These are phyloP conservation scores for Cosmia trapezina DNA, from an alignment of 2,888 invertebrate genomes.

Conservation along the genomic window DNA sequence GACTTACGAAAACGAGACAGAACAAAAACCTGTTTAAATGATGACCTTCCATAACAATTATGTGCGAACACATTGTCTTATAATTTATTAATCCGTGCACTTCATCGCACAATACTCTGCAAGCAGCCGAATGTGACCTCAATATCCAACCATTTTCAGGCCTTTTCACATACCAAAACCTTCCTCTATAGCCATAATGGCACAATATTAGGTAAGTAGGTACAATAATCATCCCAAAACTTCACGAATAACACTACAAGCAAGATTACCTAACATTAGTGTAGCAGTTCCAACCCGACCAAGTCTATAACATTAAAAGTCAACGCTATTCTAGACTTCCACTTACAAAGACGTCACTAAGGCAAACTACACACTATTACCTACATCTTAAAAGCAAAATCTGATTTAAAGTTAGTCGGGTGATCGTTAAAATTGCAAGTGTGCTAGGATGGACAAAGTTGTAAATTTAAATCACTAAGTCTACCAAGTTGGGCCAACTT, in stretches of 20 bases:
- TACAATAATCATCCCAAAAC: conserved; percentile 23
- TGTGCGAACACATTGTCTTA: too few relatives aligned
- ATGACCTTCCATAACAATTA: too few relatives aligned
- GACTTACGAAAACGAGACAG: too few relatives aligned
- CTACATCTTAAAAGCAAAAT: conserved; percentile 77
- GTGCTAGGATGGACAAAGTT: conserved; percentile 81
- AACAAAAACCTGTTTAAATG: too few relatives aligned
- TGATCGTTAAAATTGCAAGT: conserved; percentile 87
- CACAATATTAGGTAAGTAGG: neutral
- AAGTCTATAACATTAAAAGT: conserved; percentile 45
- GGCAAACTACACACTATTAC: conserved; percentile 68
- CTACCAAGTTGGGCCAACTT: conserved; percentile 79
- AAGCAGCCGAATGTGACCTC: too few relatives aligned
- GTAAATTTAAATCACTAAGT: conserved; percentile 89
- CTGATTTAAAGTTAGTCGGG: conserved; percentile 78
- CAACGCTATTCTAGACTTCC: conserved; percentile 34
- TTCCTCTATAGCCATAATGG: neutral
- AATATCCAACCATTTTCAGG: neutral
- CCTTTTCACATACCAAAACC: neutral
- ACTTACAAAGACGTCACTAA: conserved; percentile 55
- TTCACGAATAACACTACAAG: conserved; percentile 20
- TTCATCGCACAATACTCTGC: too few relatives aligned
- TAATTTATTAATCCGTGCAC: too few relatives aligned
- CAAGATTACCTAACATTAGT: conserved; percentile 23
- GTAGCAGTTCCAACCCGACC: conserved; percentile 26